Percentiles rank a stretch among this genome's conserved stretches.
Conservation (phyloP, 2,797 vertebrate species). For the Lycodopsis pacificus region DNA sequence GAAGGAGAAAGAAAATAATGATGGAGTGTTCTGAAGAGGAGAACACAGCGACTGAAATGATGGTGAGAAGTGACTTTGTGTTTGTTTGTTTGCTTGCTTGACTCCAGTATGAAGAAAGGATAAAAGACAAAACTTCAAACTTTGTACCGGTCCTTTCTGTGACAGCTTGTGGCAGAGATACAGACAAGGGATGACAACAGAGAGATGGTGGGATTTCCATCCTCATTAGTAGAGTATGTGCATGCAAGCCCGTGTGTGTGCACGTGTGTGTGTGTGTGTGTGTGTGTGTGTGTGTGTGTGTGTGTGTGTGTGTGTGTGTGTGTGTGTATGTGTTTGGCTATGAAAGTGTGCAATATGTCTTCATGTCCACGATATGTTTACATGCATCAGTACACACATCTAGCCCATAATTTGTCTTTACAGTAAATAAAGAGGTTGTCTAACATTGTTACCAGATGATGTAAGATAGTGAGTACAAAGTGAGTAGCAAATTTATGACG, state of each 20-base stretch:
- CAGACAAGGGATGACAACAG: constrained; percentile 55
- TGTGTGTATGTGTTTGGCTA: background rate
- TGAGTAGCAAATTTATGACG: background rate
- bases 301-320: background rate
- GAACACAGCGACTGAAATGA: constrained; percentile 26
- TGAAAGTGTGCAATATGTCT: background rate
- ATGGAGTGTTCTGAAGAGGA: constrained; percentile 21
- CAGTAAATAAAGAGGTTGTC: background rate
- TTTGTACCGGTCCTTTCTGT: constrained; percentile 57
- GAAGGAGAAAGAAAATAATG: background rate
- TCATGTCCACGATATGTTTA: background rate
- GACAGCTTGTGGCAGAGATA: constrained; percentile 65
- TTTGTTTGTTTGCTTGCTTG: constrained; percentile 43
- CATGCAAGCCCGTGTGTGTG: background rate
- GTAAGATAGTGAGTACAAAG: background rate
- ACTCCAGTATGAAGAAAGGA: constrained; percentile 44
- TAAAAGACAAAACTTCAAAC: constrained; percentile 67
- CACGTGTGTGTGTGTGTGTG: background rate
- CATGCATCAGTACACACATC: background rate
- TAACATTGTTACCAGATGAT: background rate
- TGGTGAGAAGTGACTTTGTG: constrained; percentile 36
- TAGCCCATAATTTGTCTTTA: background rate
- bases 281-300: background rate
- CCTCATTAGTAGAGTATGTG: constrained; percentile 70
- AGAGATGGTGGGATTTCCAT: constrained; percentile 53